Percentiles rank a stretch among this genome's conserved stretches.
Evolutionary conservation across 2,113 vertebrate genomes (phyloP).

Genomic region (Vireo altiloquus): DNA sequence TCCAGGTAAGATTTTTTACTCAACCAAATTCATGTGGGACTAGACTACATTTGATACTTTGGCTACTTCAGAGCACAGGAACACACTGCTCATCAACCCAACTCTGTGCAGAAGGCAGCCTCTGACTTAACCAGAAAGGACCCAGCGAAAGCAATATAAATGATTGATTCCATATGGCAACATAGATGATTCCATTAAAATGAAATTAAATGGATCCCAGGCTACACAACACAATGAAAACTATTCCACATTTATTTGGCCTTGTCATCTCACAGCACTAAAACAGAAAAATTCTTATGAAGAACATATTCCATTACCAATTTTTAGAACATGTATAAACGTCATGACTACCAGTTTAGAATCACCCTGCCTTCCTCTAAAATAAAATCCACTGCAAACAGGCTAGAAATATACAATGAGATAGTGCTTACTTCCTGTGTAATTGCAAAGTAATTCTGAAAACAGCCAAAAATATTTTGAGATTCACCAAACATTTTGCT

Average conservation of each 20-base stretch:
- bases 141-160: neutral
- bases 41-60: neutral
- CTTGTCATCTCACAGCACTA: neutral
- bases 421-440: neutral
- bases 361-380: neutral
- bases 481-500: neutral
- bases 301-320: neutral
- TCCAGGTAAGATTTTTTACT: neutral
- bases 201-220: neutral
- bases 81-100: neutral
- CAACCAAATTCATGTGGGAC: accelerated
- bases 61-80: neutral
- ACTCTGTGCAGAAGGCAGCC: neutral
- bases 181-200: neutral
- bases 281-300: neutral
- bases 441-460: neutral
- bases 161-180: neutral
- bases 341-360: neutral
- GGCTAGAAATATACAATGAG: neutral
- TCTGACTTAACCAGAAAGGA: neutral
- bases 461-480: neutral
- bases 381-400: neutral
- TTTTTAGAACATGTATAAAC: neutral
- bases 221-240: neutral
- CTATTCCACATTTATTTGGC: neutral